Evolutionary conservation across 2,113 vertebrate genomes (phyloP).

Genomic region (Seriola rivoliana): DNA sequence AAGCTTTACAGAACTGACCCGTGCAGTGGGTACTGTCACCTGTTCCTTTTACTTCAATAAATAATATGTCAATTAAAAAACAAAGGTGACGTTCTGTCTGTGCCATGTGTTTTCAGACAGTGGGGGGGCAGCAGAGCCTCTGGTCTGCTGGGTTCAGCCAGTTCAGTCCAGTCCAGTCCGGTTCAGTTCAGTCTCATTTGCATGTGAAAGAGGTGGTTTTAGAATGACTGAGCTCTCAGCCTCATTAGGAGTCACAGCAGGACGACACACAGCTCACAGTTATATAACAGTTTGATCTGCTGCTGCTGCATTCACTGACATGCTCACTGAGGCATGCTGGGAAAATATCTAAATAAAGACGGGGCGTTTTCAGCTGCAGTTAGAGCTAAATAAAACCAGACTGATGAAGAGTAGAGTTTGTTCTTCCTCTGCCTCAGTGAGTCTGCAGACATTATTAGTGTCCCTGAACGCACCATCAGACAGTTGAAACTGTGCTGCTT

Average conservation of each 20-base stretch:
- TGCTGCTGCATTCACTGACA: constrained; percentile 19
- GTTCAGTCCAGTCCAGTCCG: background rate
- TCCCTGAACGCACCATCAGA: constrained; percentile 31
- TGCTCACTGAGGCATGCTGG: constrained; percentile 58
- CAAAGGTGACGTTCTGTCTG: background rate
- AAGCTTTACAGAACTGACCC: too few species aligned
- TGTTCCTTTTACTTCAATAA: background rate
- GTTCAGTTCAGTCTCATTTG: background rate
- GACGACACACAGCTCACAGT: constrained; percentile 16
- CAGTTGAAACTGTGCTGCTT: background rate
- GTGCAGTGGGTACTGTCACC: too few species aligned
- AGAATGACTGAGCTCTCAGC: background rate
- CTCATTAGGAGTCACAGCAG: constrained; percentile 59
- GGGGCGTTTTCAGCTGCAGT: constrained; percentile 4
- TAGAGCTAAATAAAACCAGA: constrained; percentile 1
- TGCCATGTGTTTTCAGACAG: background rate
- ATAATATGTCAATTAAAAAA: background rate
- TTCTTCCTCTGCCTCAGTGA: constrained; percentile 8
- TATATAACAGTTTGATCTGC: constrained; percentile 43
- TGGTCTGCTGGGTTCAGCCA: background rate
- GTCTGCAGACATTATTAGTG: background rate
- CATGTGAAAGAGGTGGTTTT: constrained; percentile 41
- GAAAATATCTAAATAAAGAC: constrained; percentile 57
- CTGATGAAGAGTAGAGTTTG: background rate
- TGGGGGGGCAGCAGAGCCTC: constrained; percentile 41